Evolutionary conservation across 2,113 vertebrate species (phyloP), one percentile per base, ranked within the genome.

Genomic region (Lophochroa leadbeateri): DNA sequence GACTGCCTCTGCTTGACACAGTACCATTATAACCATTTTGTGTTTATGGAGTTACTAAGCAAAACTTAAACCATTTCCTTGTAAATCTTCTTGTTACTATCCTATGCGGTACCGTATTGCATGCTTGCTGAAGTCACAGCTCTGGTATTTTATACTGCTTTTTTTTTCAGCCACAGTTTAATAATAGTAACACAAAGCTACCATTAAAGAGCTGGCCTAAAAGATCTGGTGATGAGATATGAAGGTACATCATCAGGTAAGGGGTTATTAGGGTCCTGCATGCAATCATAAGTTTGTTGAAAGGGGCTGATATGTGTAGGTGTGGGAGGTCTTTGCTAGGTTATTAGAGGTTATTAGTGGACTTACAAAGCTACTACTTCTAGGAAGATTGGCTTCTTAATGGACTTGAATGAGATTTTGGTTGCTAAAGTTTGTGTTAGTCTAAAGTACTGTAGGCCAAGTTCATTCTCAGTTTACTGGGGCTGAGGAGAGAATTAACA

Each of bases 321-420:
- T 33, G 14, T 61, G 44, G 18, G 27, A 63, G 1, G 7, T 35
- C 25, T 67, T 65, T 70, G 18, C 14, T 75, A 67, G 7, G 4
- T 53, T 58, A 23, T 58, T 58, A 58, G 33, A 49, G 14, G 14
- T 63, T 4, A 63, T 82, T 28, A 71, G 25, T 53, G n/a, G 13
- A 31, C 1, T 52, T 64, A 8, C 0, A 20, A 3, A 4, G 16
- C 15, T 58, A 29, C 21, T 75, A 3, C n/a, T n/a, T 85, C 25
- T n/a, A 37, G 19, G 13, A 25, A 53, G 77, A 44, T 3, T 37
- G 41, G 4, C 9, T 57, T 84, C 57, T 60, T 25, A 71, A 72
- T 58, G 18, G 24, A 15, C 14, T 57, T 70, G 31, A 1, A 3
- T 52, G 35, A 67, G 29, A 75, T 53, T 67, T 78, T 79, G 4